Evolutionary conservation across 2,888 invertebrate genomes (phyloP), one percentile per base, ranked within the genome.

Genomic region (Brenthis hecate): DNA sequence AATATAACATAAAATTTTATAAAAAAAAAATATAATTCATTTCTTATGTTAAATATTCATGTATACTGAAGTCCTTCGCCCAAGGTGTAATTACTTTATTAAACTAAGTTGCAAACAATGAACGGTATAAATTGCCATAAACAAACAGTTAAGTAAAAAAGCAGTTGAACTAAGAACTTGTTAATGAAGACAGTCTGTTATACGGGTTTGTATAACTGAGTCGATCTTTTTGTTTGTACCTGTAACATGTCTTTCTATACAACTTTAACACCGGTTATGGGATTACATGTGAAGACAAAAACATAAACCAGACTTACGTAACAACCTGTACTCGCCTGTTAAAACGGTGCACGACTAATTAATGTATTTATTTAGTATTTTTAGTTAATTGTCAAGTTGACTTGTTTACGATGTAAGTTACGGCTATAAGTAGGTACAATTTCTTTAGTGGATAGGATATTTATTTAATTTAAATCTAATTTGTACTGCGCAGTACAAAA

Each of bases 141-240:
- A 6, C 19, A 14, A 62, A 62, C 23, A 16, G 23, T 19, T 43
- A 14, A 62, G 36, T 62, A 32, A 60, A 60, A 48, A 50, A 50
- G 23, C 61, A 53, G 14, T 43, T 53, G 19, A 36, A 36, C 36
- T 62, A 62, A 14, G n/a, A 16, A 36, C 62, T 51, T 54, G 54
- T 50, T 19, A 62, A 53, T 62, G 13, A 11, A 55, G 55, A 60
- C 13, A 61, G 61, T 53, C 36, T 36, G 48, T 55, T 55, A 58
- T 55, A 69, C 58, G 68, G 54, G 23, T 56, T n/a, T 11, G 19
- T 51, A 48, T 14, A 61, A 28, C 43, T 28, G 57, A 47, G 36
- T 54, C 57, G 58, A 36, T 53, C 58, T 64, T 64, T 66, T 71
- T 66, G 66, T 69, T 69, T 66, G 64, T 66, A 58, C 55, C 48